Evolutionary conservation across 2,888 invertebrate genomes (phyloP), one percentile per base, ranked within the genome.

Genomic region (Agapostemon virescens): DNA sequence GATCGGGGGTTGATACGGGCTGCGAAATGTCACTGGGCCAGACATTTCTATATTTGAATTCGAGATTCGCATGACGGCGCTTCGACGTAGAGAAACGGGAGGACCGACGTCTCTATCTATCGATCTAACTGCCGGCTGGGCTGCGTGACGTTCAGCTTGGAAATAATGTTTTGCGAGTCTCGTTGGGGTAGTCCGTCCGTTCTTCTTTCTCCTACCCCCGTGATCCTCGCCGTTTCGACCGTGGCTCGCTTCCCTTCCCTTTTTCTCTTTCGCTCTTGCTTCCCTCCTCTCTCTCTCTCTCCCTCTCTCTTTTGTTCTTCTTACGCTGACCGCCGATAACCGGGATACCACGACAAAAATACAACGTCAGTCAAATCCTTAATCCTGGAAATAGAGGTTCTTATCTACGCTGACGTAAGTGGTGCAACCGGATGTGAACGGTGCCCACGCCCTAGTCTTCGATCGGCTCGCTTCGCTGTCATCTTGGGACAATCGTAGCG

Each of bases 11-110:
- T 85, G 89, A 90, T 90, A 88, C 86, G 84, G 88, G 86, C 88
- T 85, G 87, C 86, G 87, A 90, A 92, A 91, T 90, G 90, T 90
- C 88, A 86, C 84, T 84, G 84, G 84, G 85, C 83, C 88, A 86
- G 83, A 84, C 82, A 81, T 85, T 86, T 88, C 88, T 88, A 88
- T 88, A 89, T 89, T 89, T 88, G 85, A 90, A 89, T 89, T 83
- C 84, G 79, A 85, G 69, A 77, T 81, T 85, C 74, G 77, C 85
- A 80, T 74, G 84, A 83, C 81, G 78, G 77, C 63, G 49, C 58
- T 63, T 76, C 75, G 74, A 69, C 77, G 66, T 52, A 67, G 76
- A 83, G 79, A 70, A 82, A 84, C 79, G 73, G 75, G 68, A 79
- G 82, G 78, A 74, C 74, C 80, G 84, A 81, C 75, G 79, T 85